Percentiles rank a stretch among this genome's conserved stretches.
These are phyloP conservation scores for Lycia hirtaria DNA, from an alignment of 2,888 invertebrate genomes.

Conservation along the genomic window DNA sequence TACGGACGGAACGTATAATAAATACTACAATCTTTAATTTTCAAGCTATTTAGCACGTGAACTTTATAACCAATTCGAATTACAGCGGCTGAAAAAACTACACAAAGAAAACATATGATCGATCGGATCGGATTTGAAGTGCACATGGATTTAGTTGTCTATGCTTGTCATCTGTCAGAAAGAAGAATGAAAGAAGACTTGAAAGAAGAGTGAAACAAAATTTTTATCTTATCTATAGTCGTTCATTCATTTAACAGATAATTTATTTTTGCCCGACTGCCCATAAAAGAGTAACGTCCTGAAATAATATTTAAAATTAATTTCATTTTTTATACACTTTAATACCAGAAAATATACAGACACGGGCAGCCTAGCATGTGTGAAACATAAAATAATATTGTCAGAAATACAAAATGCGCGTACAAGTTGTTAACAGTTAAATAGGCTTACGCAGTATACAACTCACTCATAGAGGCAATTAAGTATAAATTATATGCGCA, in stretches of 20 bases:
- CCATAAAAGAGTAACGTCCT: too few relatives aligned
- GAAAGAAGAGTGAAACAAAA: background rate
- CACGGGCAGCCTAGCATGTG: too few relatives aligned
- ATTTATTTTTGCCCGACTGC: too few relatives aligned
- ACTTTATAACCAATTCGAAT: slow-evolving; percentile 79
- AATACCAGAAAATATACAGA: too few relatives aligned
- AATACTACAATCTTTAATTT: slow-evolving; percentile 40
- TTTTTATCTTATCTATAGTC: background rate
- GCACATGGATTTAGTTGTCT: slow-evolving; percentile 83
- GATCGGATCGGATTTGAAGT: slow-evolving; percentile 79
- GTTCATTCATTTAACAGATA: slow-evolving; percentile 3
- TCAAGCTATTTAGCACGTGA: slow-evolving; percentile 52
- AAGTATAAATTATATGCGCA: too few relatives aligned
- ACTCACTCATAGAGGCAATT: too few relatives aligned
- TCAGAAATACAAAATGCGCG: too few relatives aligned
- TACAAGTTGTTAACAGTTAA: too few relatives aligned
- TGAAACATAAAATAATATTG: too few relatives aligned
- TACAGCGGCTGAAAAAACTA: slow-evolving; percentile 83
- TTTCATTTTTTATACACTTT: too few relatives aligned
- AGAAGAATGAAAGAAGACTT: background rate
- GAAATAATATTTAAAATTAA: too few relatives aligned
- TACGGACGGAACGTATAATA: slow-evolving; percentile 39
- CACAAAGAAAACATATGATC: slow-evolving; percentile 86
- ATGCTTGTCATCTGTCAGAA: slow-evolving; percentile 63
- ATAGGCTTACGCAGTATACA: too few relatives aligned